These are phyloP conservation scores for Heteronetta atricapilla DNA, from an alignment of 2,113 vertebrate genomes.

Conservation along the genomic window DNA sequence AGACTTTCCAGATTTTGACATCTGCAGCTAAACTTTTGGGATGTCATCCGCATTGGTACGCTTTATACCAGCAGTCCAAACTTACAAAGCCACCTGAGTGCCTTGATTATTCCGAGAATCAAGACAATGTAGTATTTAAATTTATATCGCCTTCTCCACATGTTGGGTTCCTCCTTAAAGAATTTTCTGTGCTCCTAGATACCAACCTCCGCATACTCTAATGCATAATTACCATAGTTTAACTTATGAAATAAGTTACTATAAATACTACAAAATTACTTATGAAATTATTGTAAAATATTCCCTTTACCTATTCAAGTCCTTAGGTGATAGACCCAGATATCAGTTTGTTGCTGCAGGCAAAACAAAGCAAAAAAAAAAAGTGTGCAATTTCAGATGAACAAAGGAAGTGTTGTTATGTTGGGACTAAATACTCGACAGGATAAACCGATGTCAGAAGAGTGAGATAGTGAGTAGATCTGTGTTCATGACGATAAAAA, in stretches of 20 bases:
- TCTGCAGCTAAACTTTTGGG: background rate
- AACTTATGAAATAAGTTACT: background rate
- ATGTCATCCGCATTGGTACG: background rate
- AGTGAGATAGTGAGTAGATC: background rate
- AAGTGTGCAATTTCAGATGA: background rate
- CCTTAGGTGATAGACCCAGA: background rate
- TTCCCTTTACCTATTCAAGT: background rate
- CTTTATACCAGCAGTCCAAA: background rate
- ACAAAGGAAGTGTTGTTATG: background rate
- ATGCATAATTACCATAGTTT: background rate
- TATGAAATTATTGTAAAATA: background rate
- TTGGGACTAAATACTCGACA: background rate
- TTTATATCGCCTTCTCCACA: background rate
- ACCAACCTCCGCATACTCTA: background rate
- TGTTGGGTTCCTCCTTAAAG: background rate
- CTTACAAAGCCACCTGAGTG: fast-evolving
- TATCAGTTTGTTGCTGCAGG: background rate
- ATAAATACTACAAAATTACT: background rate
- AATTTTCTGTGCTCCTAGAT: background rate
- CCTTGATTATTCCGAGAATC: background rate
- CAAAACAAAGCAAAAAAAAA: background rate
- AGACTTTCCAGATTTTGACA: background rate
- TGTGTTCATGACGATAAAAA: background rate
- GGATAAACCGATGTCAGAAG: background rate
- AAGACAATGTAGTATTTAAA: background rate